phyloP scores from a whole-genome alignment of 2,797 vertebrate genomes.

The Gymnothorax javanicus region DNA sequence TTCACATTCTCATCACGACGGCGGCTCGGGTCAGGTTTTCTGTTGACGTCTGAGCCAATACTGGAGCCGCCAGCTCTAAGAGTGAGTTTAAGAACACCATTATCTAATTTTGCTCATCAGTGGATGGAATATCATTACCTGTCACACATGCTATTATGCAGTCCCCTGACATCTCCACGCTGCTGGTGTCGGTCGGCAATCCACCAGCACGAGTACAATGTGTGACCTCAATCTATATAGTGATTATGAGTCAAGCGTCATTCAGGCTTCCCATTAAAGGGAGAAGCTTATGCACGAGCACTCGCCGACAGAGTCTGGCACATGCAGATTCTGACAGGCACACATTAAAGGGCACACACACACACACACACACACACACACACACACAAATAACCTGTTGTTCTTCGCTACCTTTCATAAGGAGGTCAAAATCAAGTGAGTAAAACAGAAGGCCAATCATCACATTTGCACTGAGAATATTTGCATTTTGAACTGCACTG shows the following conservation, averaged over 20 bases:
- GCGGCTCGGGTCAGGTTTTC: not conserved
- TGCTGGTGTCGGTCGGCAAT: not conserved
- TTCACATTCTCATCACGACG: not conserved
- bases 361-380: constrained; percentile 7
- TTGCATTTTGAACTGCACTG: not conserved
- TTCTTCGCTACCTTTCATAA: not conserved
- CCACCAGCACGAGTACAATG: not conserved
- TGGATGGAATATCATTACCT: constrained; percentile 4
- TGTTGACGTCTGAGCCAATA: not conserved
- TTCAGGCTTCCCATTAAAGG: not conserved
- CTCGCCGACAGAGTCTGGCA: not conserved
- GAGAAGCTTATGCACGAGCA: not conserved
- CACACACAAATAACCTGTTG: not conserved
- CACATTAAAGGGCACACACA: not conserved
- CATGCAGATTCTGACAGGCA: not conserved
- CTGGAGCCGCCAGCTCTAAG: not conserved
- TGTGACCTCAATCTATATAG: not conserved
- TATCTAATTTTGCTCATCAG: not conserved
- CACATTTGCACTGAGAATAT: too few species aligned
- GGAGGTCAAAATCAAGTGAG: not conserved
- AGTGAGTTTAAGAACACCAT: not conserved
- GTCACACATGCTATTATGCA: not conserved
- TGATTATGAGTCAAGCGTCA: not conserved
- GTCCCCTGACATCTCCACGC: not conserved
- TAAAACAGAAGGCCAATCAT: not conserved